Base-by-base conservation (phyloP, 2,797 vertebrate species). In the Hapalemur alaotrensis region DNA sequence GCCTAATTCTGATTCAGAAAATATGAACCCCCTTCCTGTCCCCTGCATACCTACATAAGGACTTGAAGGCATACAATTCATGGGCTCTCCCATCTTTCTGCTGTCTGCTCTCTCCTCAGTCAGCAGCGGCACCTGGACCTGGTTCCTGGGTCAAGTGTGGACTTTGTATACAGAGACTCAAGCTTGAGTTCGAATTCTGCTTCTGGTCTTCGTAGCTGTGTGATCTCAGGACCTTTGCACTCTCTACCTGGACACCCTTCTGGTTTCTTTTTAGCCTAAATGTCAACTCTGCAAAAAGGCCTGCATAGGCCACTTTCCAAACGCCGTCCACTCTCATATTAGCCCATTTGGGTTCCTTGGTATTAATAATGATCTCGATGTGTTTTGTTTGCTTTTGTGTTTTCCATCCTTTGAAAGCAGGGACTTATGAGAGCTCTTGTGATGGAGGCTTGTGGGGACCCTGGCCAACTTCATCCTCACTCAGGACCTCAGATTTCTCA, bases 1-100 rank as follows among this genome's bases (percentile, higher is more conserved):
- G 3, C 32, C 70, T 41, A 46, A 82, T 50, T 90, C 67, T 63
- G 67, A 70, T 81, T 89, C 15, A 11, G 59, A 90, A 95, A 93
- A 69, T 17, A 46, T 23, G 35, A 52, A 9, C 20, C 46, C 5
- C 7, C 7, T 25, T n/a, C 35, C 28, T 59, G 13, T 23, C 17
- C 6, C 30, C 35, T 7, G 2, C 25, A 14, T 59, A 69, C 52
- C 7, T 1, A 20, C 22, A 4, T 4, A 30, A 14, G 18, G 6
- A 12, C 18, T 8, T 59, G 63, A 52, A 65, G 1, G 14, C n/a
- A 2, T 5, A 17, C 3, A 8, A 12, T 28, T 13, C 46, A 0
- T 4, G 59, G 9, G 30, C 30, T 12, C 57, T 14, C 3, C 52
- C 22, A 5, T 15, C 78, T 38, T 50, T 20, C 67, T 23, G 13